Conservation (phyloP, 1,140 invertebrate genomes). For the Caenorhabditis briggsae region DNA sequence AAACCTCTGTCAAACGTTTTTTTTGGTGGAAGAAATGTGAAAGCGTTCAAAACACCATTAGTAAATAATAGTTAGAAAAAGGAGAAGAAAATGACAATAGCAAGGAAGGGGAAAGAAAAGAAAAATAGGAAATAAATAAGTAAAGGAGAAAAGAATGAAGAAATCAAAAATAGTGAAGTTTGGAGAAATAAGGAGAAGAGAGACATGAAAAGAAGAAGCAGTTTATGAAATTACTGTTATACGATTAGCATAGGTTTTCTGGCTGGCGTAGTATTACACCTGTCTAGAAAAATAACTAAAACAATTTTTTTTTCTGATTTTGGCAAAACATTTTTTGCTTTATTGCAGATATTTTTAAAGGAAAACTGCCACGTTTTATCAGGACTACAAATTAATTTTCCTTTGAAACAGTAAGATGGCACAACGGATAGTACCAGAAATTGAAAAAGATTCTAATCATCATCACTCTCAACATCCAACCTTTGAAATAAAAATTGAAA, state of each 20-base stretch:
- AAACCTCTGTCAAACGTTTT: slow-evolving; percentile 9
- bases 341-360: too few species aligned
- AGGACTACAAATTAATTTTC: too few species aligned
- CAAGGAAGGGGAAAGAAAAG: neutral
- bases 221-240: neutral
- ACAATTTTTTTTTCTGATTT: too few species aligned
- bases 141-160: neutral
- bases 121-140: slow-evolving; percentile 32
- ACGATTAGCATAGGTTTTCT: neutral
- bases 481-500: slow-evolving; percentile 46
- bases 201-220: neutral
- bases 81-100: slow-evolving; percentile 3
- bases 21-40: neutral
- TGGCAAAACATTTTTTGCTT: too few species aligned
- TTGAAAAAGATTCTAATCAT: neutral
- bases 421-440: neutral
- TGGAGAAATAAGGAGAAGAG: neutral
- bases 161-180: slow-evolving; percentile 42
- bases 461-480: slow-evolving; percentile 30
- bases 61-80: slow-evolving; percentile 46
- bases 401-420: too few species aligned
- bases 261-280: neutral
- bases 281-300: too few species aligned
- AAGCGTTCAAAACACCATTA: slow-evolving; percentile 46
- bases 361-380: too few species aligned